Evolutionary conservation across 2,113 vertebrate species (phyloP).

Genomic region (Rhabdomys dilectus): DNA sequence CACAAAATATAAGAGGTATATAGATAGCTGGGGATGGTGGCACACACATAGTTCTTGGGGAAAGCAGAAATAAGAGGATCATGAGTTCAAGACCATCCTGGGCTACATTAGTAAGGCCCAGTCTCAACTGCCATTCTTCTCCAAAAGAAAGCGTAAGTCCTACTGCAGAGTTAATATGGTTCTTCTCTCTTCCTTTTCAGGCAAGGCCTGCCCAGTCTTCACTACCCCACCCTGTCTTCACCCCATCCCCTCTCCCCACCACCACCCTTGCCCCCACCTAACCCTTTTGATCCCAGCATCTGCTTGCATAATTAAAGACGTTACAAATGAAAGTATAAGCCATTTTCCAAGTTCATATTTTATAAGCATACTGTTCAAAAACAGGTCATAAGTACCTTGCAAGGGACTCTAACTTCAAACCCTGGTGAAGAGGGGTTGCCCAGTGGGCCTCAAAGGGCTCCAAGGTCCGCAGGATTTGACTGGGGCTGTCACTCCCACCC

Average conservation of each 20-base stretch:
- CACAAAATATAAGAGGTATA: neutral
- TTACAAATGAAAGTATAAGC: neutral
- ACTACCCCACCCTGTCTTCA: neutral
- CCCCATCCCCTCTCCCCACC: neutral
- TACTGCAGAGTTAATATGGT: neutral
- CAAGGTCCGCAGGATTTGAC: neutral
- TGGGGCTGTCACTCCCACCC: constrained; percentile 64
- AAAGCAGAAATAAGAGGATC: neutral
- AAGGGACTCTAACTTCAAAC: constrained; percentile 57
- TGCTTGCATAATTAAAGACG: neutral
- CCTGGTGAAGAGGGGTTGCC: neutral
- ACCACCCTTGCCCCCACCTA: neutral
- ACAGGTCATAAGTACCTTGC: constrained; percentile 46
- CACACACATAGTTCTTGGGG: neutral
- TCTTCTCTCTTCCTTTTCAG: neutral
- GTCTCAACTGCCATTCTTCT: neutral
- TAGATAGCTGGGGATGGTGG: neutral
- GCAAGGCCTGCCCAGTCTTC: neutral
- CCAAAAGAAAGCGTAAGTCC: neutral
- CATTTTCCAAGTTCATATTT: neutral
- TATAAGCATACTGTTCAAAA: neutral
- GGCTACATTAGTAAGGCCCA: neutral
- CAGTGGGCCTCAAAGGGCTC: neutral
- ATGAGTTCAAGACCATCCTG: neutral
- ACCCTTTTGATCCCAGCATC: neutral